These are phyloP conservation scores for Melipona beecheii DNA, from an alignment of 2,888 invertebrate species.

Conservation along the genomic window DNA sequence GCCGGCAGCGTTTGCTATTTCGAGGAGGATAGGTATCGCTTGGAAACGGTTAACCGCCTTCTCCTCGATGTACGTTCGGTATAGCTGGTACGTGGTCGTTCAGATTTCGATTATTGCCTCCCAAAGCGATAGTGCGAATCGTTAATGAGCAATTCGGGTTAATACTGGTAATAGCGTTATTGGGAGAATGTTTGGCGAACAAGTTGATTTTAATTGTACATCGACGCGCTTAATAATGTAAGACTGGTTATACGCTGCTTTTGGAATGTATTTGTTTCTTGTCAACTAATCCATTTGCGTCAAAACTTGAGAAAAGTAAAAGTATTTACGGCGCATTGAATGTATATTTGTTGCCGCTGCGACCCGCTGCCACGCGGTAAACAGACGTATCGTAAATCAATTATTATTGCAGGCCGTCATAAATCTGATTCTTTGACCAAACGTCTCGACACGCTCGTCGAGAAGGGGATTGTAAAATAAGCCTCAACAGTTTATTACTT, in stretches of 20 bases:
- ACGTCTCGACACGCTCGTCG: no score
- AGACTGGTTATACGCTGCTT: neutral
- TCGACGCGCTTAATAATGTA: neutral
- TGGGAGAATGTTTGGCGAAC: neutral
- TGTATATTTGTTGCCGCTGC: neutral
- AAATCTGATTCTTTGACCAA: no score
- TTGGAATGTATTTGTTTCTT: neutral
- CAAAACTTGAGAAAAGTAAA: neutral
- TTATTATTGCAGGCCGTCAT: no score
- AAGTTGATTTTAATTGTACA: neutral
- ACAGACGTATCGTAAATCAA: no score
- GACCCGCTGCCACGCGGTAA: no score
- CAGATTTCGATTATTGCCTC: constrained; percentile 32
- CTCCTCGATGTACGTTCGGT: constrained; percentile 5
- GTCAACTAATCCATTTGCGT: neutral
- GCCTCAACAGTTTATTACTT: no score
- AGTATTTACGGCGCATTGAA: neutral
- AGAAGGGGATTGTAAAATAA: no score
- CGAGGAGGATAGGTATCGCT: constrained; percentile 49
- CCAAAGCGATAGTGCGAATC: neutral
- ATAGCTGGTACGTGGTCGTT: constrained; percentile 40
- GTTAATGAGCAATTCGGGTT: constrained; percentile 8
- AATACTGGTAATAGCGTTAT: neutral
- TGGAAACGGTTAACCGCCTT: constrained; percentile 25
- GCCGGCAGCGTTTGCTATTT: constrained; percentile 42